Base-by-base conservation (phyloP, 2,797 vertebrate genomes). In the Distichodus sexfasciatus region DNA sequence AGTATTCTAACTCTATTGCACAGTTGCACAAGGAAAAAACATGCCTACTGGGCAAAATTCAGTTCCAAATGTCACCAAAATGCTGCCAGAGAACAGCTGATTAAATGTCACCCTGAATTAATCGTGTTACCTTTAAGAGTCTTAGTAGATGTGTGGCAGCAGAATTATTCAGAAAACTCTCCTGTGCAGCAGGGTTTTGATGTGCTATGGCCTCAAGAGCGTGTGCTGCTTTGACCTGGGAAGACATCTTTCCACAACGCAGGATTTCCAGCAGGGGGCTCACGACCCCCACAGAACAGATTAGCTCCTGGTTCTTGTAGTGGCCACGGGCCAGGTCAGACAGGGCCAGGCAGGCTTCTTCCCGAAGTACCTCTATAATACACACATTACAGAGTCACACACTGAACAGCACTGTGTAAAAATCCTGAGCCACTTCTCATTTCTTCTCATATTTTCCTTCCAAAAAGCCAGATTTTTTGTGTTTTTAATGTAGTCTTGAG, bases 191-290 rank as follows among this genome's bases (percentile, higher is more conserved):
- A 19, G 82, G 46, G 59, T 91, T 92, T 46, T 73, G 46, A 31
- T 83, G 81, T 0, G 83, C 83, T 67, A 92, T 78, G 3, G 88
- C 79, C 53, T 92, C 89, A 21, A 92, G 78, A 1, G 89, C 88
- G 75, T 77, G 79, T 4, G 89, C 89, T 1, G 88, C 91, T 75
- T 88, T 89, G 66, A 91, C 70, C 67, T 90, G 90, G 14, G 81
- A 82, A 7, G 74, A 72, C 1, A 87, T 75, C 17, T 85, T 90
- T 46, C 87, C 87, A 36, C 77, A 73, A 53, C 72, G 78, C 51
- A 92, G 83, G 33, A 91, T 79, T n/a, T 76, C 79, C 21, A 90
- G 84, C 64, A 92, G 80, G 5, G 83, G 79, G 5, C 26, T 24
- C 17, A 91, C 81, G 0, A 76, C 90, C 6, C 87, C 84, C 12